Evolutionary conservation across 2,797 vertebrate species (phyloP), one percentile per base, ranked within the genome.

Genomic region (Xenopus petersii): DNA sequence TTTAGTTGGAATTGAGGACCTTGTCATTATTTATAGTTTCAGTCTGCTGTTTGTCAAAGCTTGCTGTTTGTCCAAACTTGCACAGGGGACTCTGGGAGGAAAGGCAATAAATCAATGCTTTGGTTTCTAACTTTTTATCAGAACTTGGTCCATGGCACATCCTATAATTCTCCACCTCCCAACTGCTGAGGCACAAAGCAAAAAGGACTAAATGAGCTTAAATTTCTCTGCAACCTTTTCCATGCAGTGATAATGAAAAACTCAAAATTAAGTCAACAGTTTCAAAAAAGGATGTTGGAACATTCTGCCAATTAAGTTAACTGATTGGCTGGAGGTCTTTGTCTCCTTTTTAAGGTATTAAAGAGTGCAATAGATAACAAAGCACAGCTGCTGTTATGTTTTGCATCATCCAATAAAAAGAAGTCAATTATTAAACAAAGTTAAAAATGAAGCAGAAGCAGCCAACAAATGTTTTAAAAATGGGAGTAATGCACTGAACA

Each of bases 281-380:
- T 73, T 63, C 47, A 64, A 69, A 78, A 60, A 70, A 51, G 51
- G 60, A 12, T 48, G 55, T 61, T 55, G 55, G 71, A 58, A 70
- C 67, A 60, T 17, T 49, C 66, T 70, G 71, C 71, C 71, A 79
- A 68, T 49, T 64, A 70, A 74, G 61, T 74, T 79, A 79, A 79
- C 76, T 74, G 76, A 79, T 79, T 73, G 76, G 76, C 76, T 59
- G 49, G 26, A 79, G 30, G 61, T 64, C 67, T 69, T 49, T 70
- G 66, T 74, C 76, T 79, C 76, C 76, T 79, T 79, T 79, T 79
- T 74, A 79, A 79, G 76, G 76, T 74, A 70, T 79, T 79, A 79
- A 70, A 70, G 71, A 61, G 71, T 69, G 61, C 61, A 79, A 74
- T 79, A 65, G 71, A 74, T 70, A 74, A 79, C 71, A 70, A 70